These are phyloP conservation scores for Drosophila hamatofila DNA, from an alignment of 2,888 invertebrate species.

Conservation along the genomic window DNA sequence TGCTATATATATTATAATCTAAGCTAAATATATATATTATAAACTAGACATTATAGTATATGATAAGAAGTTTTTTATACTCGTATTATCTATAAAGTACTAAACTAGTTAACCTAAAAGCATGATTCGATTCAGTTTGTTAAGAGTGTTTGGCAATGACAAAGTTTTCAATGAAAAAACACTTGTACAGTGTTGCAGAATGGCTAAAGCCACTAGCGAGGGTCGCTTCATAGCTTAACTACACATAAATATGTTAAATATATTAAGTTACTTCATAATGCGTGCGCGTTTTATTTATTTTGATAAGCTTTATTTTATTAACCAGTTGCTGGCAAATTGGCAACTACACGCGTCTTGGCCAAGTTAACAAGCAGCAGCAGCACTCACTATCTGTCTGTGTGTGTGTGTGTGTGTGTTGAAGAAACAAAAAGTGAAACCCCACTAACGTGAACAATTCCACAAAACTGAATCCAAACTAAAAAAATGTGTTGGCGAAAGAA, in stretches of 20 bases:
- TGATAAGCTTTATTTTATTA: slow-evolving; percentile 67
- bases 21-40: no score
- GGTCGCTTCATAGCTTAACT: background rate
- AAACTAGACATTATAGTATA: no score
- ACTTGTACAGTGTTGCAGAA: background rate
- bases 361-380: slow-evolving; percentile 50
- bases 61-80: no score
- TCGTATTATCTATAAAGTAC: no score
- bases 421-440: slow-evolving; percentile 71
- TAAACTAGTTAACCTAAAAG: no score
- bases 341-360: slow-evolving; percentile 68
- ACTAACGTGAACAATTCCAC: slow-evolving; percentile 24
- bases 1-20: no score
- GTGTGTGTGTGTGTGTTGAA: slow-evolving; percentile 10
- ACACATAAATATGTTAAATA: background rate
- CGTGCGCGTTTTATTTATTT: slow-evolving; percentile 40
- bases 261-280: background rate
- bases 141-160: background rate
- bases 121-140: no score
- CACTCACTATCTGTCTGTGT: background rate
- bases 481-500: slow-evolving; percentile 65
- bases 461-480: slow-evolving; percentile 6
- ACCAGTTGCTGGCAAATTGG: slow-evolving; percentile 66
- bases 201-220: background rate
- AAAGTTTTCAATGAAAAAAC: background rate